Conservation (phyloP, 2,797 vertebrate species). For the Etheostoma nigrum region DNA sequence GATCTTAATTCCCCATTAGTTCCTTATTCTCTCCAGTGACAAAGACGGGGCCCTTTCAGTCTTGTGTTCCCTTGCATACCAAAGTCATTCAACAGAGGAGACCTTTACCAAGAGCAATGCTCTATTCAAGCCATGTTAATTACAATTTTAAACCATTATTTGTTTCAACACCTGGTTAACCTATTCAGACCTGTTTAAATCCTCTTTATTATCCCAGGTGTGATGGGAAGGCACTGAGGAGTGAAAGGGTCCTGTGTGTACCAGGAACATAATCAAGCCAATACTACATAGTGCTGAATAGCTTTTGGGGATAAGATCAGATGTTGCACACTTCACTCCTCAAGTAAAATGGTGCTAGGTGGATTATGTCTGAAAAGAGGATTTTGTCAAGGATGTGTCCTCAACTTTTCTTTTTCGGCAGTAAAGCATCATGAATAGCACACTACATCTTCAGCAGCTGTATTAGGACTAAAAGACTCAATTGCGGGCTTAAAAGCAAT, state of each 20-base stretch:
- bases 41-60: constrained; percentile 84
- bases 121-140: constrained; percentile 89
- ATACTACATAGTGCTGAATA: constrained; percentile 91
- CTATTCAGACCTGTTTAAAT: constrained; percentile 90
- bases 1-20: constrained; percentile 88
- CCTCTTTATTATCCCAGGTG: constrained; percentile 90
- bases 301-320: constrained; percentile 95
- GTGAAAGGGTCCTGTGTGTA: constrained; percentile 92
- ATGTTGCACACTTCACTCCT: constrained; percentile 98
- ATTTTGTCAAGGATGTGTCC: constrained; percentile 99
- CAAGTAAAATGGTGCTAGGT: constrained; percentile 96
- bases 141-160: constrained; percentile 91
- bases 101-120: constrained; percentile 87
- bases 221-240: constrained; percentile 88
- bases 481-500: constrained; percentile 95
- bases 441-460: constrained; percentile 92
- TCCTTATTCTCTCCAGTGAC: constrained; percentile 83
- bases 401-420: constrained; percentile 90
- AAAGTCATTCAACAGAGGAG: constrained; percentile 87
- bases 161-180: constrained; percentile 93
- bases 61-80: constrained; percentile 85
- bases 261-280: constrained; percentile 96
- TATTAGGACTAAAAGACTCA: constrained; percentile 96
- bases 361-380: constrained; percentile 99
- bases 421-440: constrained; percentile 94